Base-by-base conservation (phyloP, 2,888 invertebrate species). In the Omphaloscelis lunosa region DNA sequence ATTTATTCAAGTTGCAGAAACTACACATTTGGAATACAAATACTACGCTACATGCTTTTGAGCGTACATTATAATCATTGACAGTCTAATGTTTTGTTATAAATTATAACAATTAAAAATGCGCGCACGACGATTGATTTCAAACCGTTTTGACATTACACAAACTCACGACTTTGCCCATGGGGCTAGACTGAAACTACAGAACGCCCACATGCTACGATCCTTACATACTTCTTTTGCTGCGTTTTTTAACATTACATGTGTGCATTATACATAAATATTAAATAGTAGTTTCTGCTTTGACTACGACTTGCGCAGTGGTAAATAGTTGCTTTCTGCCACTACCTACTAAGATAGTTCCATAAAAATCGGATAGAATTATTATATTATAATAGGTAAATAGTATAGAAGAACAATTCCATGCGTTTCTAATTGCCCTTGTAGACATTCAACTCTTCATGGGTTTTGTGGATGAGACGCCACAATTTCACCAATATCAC, bases 21-120 rank as follows among this genome's bases (percentile, higher is more conserved):
- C 89, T 90, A 92, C 80, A 90, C 77, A 89, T 87, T 86, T 84
- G 82, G 83, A 88, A 90, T 92, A 92, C 90, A 93, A 93, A 91
- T 85, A 80, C 84, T 88, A 84, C 72, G 75, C 87, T 80, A 83
- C 73, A 70, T 74, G 82, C 83, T 69, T 84, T 92, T 91, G 90
- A 91, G 92, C 91, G 83, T 81, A 72, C 39, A 74, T 77, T 72
- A 69, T 63, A 72, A 68, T 65, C 11, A 39, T 67, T 51, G 29
- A 81, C 77, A 77, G 69, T 84, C 69, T 39, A 23, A 23, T 20
- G 27, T 27, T 58, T 51, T 34, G 12, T 53, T 53, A 45, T 34
- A 51, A 73, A 74, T 58, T 45, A 73, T 56, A 59, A 67, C 58
- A 71, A 27, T 41, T 6, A 27, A 73, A 53, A 58, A 48, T 34